Base-by-base conservation (phyloP, 2,113 vertebrate species). In the Strix aluco region DNA sequence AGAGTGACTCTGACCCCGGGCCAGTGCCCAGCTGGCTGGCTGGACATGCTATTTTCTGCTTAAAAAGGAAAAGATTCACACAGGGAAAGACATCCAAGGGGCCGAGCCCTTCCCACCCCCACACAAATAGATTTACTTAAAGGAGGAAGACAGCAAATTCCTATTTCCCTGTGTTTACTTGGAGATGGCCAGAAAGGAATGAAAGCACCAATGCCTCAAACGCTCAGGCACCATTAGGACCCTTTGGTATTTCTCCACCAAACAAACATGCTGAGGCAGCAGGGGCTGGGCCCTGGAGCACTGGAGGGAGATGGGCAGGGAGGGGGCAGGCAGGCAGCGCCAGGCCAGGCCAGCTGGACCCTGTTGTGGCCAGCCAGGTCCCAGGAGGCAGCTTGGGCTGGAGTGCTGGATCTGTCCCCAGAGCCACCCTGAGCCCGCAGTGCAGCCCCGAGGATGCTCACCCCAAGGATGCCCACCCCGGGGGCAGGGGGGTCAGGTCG, bases 151-250 rank as follows among this genome's bases (percentile, higher is more conserved):
- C 44, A 95, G 93, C 91, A 95, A 96, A 95, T 93, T 95, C 88
- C 89, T 93, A 83, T 94, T 97, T 94, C 89, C 88, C 94, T 81
- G 47, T 97, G 95, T 96, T 96, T 96, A 97, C 95, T 96, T 97
- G 95, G 93, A 96, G 93, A 97, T 90, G 95, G 88, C 95, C 23
- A 30, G 92, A 93, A 86, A 91, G 94, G 96, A 97, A 96, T 95
- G 92, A 95, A 95, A 92, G 94, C 94, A 90, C 78, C 74, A 17
- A 25, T 22, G 86, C 66, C 58, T 94, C 71, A 25, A 85, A 15
- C 6, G 6, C 66, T 38, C 62, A 18, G 57, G 62, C 86, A 89
- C 72, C 84, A 58, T 66, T 54, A 34, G n/a, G 66, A 69, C 66
- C 73, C 46, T 42, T 38, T 77, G 81, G 82, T 36, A 83, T 94